Percentiles rank a stretch among this genome's conserved stretches.
These are phyloP conservation scores for Protaetia brevitarsis DNA, from an alignment of 1,140 invertebrate species.

Conservation along the genomic window DNA sequence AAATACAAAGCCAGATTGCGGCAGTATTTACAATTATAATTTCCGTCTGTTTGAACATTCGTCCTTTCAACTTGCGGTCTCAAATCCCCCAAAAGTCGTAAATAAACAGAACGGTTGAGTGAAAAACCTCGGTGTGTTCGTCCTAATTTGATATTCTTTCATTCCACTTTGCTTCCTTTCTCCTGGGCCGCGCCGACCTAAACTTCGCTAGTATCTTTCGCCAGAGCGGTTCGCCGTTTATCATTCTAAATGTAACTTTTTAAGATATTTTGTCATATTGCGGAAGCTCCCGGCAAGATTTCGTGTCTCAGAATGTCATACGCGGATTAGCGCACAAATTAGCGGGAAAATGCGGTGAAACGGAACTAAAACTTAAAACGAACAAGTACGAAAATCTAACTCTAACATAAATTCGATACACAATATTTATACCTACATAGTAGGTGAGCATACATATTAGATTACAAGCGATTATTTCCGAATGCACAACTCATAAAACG, in stretches of 20 bases:
- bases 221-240: neutral
- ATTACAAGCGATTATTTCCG: no score
- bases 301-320: no score
- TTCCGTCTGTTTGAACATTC: constrained; percentile 8
- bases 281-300: no score
- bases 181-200: neutral
- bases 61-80: neutral
- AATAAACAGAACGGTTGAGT: constrained; percentile 14
- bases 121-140: constrained; percentile 10
- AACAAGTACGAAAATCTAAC: no score
- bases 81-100: constrained; percentile 15
- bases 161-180: constrained; percentile 13
- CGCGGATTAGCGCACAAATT: no score
- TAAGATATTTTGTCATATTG: constrained; percentile 16
- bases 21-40: constrained; percentile 10
- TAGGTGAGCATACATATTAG: no score
- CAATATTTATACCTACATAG: no score
- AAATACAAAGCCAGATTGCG: constrained; percentile 4
- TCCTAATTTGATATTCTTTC: constrained; percentile 10
- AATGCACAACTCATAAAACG: no score
- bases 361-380: no score
- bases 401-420: no score
- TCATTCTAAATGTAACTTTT: constrained; percentile 9
- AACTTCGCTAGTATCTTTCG: neutral
- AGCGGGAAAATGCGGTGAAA: no score